Evolutionary conservation across 2,888 invertebrate species (phyloP).

Genomic region (Pocota personata): DNA sequence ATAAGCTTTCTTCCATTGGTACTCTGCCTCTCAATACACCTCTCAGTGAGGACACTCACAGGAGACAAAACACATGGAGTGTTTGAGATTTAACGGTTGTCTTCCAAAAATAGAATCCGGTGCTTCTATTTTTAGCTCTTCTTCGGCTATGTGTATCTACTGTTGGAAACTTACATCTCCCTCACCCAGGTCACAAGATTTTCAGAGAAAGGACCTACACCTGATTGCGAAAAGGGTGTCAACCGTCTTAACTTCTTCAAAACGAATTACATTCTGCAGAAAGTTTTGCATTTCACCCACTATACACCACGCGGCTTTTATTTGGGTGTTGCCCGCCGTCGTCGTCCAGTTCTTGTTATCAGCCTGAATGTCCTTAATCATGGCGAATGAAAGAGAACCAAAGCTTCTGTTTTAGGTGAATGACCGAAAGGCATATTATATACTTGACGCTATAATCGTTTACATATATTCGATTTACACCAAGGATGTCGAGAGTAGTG

Average conservation of each 20-base stretch:
- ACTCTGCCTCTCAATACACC: not conserved
- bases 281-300: not conserved
- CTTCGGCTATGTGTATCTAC: not conserved
- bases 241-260: not conserved
- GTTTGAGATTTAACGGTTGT: not conserved
- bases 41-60: conserved; percentile 12
- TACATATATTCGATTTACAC: conserved; percentile 59
- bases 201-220: not conserved
- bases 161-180: not conserved
- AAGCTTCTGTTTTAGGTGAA: conserved; percentile 66
- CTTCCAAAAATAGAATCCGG: conserved; percentile 56
- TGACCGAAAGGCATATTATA: conserved; percentile 58
- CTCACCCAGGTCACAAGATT: not conserved
- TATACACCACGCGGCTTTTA: not conserved
- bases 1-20: conserved; percentile 10
- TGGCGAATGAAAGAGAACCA: conserved; percentile 17
- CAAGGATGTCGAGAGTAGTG: conserved; percentile 34
- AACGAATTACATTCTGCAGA: not conserved
- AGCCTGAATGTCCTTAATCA: conserved; percentile 25
- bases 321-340: conserved; percentile 47
- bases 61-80: not conserved
- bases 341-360: conserved; percentile 24
- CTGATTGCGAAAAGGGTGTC: not conserved
- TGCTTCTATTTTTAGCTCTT: conserved; percentile 56
- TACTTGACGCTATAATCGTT: conserved; percentile 57